phyloP scores from a whole-genome alignment of 2,888 invertebrate species.

The Thyatira batis region DNA sequence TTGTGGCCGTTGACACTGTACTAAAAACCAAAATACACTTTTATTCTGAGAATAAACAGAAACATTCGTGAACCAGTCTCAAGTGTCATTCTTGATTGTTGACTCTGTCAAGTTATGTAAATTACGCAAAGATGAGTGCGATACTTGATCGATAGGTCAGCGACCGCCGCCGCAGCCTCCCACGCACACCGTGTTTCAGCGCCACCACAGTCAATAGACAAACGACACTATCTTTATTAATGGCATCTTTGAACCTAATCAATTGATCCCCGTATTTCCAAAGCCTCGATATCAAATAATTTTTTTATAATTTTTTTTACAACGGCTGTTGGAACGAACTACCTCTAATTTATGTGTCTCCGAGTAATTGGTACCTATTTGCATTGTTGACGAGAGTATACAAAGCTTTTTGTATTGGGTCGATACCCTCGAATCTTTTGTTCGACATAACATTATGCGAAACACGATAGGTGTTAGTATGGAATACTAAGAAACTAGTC shows the following conservation, averaged over 20 bases:
- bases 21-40: slow-evolving; percentile 27
- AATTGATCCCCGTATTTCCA: slow-evolving; percentile 28
- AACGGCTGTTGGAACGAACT: slow-evolving; percentile 47
- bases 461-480: slow-evolving; percentile 50
- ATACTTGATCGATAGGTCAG: slow-evolving; percentile 71
- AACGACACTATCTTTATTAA: slow-evolving; percentile 42
- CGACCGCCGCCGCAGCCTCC: slow-evolving; percentile 66
- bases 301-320: slow-evolving; percentile 47
- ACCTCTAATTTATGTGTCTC: slow-evolving; percentile 52
- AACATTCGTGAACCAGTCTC: slow-evolving; percentile 63
- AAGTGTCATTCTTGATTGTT: slow-evolving; percentile 69
- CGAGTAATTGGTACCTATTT: slow-evolving; percentile 61
- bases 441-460: slow-evolving; percentile 57
- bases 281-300: slow-evolving; percentile 25
- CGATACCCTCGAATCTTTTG: slow-evolving; percentile 62
- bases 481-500: slow-evolving; percentile 36
- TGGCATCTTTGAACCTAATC: slow-evolving; percentile 37
- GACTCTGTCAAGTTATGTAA: slow-evolving; percentile 78
- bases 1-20: slow-evolving; percentile 50
- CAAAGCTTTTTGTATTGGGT: slow-evolving; percentile 59
- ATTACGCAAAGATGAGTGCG: slow-evolving; percentile 68
- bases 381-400: slow-evolving; percentile 55
- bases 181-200: slow-evolving; percentile 50
- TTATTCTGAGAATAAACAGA: slow-evolving; percentile 51
- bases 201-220: slow-evolving; percentile 40